Conservation (phyloP, 2,888 invertebrate genomes). For the Apodemia zela region DNA sequence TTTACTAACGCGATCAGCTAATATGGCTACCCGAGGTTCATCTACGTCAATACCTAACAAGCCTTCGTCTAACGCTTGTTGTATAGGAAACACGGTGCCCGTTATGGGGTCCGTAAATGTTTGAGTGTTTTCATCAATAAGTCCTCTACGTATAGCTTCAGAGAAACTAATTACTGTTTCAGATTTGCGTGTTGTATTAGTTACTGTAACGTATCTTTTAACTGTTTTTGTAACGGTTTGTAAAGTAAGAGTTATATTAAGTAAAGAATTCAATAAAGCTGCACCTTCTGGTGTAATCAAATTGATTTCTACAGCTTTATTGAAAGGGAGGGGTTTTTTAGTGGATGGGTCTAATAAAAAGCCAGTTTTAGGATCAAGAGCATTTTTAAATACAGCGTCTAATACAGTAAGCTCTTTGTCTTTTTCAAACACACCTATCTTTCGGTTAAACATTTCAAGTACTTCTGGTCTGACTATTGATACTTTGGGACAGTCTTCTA, state of each 20-base stretch:
- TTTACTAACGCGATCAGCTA: slow-evolving; percentile 59
- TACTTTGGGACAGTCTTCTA: slow-evolving; percentile 89
- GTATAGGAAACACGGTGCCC: slow-evolving; percentile 85
- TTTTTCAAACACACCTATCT: slow-evolving; percentile 89
- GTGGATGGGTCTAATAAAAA: slow-evolving; percentile 88
- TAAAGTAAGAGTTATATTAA: slow-evolving; percentile 93
- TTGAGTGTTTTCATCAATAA: slow-evolving; percentile 89
- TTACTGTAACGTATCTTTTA: slow-evolving; percentile 89
- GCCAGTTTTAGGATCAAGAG: slow-evolving; percentile 93
- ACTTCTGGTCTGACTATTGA: slow-evolving; percentile 92
- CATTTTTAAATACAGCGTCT: slow-evolving; percentile 91
- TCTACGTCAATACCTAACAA: slow-evolving; percentile 83
- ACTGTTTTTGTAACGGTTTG: slow-evolving; percentile 93
- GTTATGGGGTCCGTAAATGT: slow-evolving; percentile 89
- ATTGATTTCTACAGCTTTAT: slow-evolving; percentile 91
- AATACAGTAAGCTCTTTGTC: slow-evolving; percentile 90
- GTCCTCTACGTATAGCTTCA: slow-evolving; percentile 87
- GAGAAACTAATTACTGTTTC: slow-evolving; percentile 85
- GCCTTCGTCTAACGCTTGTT: slow-evolving; percentile 88
- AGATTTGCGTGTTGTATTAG: slow-evolving; percentile 79
- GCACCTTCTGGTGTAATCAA: slow-evolving; percentile 94
- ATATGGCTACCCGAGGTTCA: slow-evolving; percentile 60
- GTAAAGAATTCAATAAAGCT: slow-evolving; percentile 89
- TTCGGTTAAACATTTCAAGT: slow-evolving; percentile 90
- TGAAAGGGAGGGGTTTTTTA: slow-evolving; percentile 87